Evolutionary conservation across 2,888 invertebrate genomes (phyloP).

Genomic region (Dromius quadrimaculatus): DNA sequence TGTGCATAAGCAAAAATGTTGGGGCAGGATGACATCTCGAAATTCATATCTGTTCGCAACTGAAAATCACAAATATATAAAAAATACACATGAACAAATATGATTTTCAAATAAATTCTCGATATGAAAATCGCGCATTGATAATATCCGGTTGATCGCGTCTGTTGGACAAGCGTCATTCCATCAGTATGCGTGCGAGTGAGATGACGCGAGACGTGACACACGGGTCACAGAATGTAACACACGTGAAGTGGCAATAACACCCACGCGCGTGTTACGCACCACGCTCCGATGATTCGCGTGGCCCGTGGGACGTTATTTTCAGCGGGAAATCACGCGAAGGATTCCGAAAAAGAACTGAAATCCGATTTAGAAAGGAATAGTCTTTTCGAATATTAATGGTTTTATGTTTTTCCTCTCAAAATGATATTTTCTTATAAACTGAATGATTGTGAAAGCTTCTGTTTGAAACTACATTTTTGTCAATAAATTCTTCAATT

Average conservation of each 20-base stretch:
- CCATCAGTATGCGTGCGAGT: neutral
- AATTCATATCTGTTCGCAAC: neutral
- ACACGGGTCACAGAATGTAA: conserved; percentile 41
- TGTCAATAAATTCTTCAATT: too few relatives aligned
- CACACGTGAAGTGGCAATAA: conserved; percentile 47
- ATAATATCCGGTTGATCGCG: conserved; percentile 36
- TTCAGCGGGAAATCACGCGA: conserved; percentile 19
- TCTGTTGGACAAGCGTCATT: conserved; percentile 3
- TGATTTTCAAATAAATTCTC: conserved; percentile 43
- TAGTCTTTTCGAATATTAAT: too few relatives aligned
- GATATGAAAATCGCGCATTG: conserved; percentile 42
- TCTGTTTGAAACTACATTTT: too few relatives aligned
- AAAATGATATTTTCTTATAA: too few relatives aligned
- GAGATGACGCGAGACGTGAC: conserved; percentile 2
- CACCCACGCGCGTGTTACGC: conserved; percentile 44
- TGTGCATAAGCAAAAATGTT: too few relatives aligned
- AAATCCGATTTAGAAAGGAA: too few relatives aligned
- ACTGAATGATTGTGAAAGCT: too few relatives aligned
- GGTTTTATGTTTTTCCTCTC: too few relatives aligned
- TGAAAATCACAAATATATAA: neutral
- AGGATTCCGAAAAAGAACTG: too few relatives aligned
- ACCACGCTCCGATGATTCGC: conserved; percentile 9
- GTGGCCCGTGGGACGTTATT: conserved; percentile 15
- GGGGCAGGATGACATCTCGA: too few relatives aligned
- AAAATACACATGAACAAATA: conserved; percentile 34